Base-by-base conservation (phyloP, 1,140 invertebrate species). In the Phocides pigmalion region DNA sequence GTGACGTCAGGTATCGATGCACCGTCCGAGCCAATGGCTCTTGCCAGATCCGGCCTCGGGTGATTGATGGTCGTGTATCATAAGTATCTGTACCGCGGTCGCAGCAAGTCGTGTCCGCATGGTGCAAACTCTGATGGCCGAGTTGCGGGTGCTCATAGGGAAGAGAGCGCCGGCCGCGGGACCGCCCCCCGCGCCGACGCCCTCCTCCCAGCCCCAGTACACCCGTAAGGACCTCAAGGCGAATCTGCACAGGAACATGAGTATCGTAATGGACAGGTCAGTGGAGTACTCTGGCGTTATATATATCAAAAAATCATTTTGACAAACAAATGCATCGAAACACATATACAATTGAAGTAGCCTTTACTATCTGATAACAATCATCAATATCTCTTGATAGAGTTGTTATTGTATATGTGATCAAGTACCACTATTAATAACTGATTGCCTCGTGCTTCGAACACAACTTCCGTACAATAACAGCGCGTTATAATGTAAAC, bases 231-330 rank as follows among this genome's bases (percentile, higher is more conserved):
- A 92, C 62, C 84, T 92, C 53, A 91, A 89, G 69, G 83, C 82
- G 20, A 92, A 92, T 65, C 82, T 92, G 3, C 84, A 92, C 68
- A 88, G 83, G 53, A 89, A 92, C 66, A 92, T 92, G 90, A 90
- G 83, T 82, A 92, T 89, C 44, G 91, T 92, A 53, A 75, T 92
- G 37, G 90, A 89, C 81, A 92, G 91, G 91, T 92, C 81, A 86
- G 84, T 88, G 49, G 15, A 56, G 53, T 16, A 8, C 39, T 25
- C 6, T 22, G 22, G 19, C 14, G 25, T 11, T 0, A 37, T 19
- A 15, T 37, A 9, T 16, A 15, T 19, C 6, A 32, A 32, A 28
- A 11, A n/a, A 9, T 17, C 25, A 37, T 51, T 37, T 14, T 11
- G 28, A 19, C 19, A 4, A 19, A 37, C 49, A 16, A 37, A n/a